Evolutionary conservation across 1,140 invertebrate genomes (phyloP), one percentile per base, ranked within the genome.

Genomic region (Rhopalosiphum maidis): DNA sequence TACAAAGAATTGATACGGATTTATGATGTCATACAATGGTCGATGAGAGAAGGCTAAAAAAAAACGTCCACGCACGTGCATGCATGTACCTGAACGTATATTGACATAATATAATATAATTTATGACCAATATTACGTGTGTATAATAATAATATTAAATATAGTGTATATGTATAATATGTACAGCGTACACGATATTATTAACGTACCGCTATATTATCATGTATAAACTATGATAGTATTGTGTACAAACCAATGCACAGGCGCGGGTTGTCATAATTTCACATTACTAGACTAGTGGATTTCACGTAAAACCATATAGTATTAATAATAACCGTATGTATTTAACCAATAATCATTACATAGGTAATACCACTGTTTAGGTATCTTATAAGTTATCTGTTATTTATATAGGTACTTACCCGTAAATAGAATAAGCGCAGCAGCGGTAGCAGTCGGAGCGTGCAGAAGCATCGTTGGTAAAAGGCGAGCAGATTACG

Each of bases 401-500:
- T 18, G 77, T 22, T 37, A 83, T 83, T 5, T n/a, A n/a, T 68
- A 18, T 77, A 43, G n/a, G n/a, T 83, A 93, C 82, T 93, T 43
- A 93, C 91, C 91, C 4, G 25, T 82, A 48, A 93, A 46, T 37
- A 91, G 60, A 48, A 93, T 89, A 35, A 91, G 25, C 25, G 89
- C 88, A 35, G 87, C n/a, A 1, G 87, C n/a, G 87, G 22, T 55
- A 9, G 89, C 54, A 41, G 15, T 89, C 92, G 89, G 88, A 54
- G 82, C 83, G 92, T 91, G 35, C 43, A 93, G 46, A 35, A 77
- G 3, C 86, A 89, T 93, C 11, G 86, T 93, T 35, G 91, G 91
- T 86, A 86, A 93, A 93, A 54, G 91, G 82, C 91, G 91, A 93
- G 18, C 82, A 37, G 77, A 37, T 41, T 93, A 86, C 91, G 82